Conservation (phyloP, 2,113 vertebrate species). For the Mionectes macconnelli region DNA sequence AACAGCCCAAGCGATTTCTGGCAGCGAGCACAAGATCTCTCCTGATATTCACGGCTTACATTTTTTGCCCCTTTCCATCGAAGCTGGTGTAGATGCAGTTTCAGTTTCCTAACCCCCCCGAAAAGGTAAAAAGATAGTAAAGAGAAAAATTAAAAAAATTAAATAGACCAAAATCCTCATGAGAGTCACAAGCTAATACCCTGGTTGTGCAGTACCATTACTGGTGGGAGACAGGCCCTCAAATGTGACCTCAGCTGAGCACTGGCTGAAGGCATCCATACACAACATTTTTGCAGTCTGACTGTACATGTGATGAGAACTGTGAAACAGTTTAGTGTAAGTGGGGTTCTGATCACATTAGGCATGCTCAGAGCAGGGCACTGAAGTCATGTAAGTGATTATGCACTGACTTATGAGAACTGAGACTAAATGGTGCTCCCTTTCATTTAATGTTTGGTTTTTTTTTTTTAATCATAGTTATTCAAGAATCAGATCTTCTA, state of each 20-base stretch:
- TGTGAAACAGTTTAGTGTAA: background rate
- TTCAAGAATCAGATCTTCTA: background rate
- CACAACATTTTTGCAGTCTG: background rate
- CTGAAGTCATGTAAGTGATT: background rate
- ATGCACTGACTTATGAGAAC: background rate
- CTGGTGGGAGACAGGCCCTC: background rate
- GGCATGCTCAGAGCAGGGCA: background rate
- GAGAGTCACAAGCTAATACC: background rate
- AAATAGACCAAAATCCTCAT: background rate
- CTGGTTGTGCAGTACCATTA: background rate
- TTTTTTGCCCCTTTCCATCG: slow-evolving; percentile 73
- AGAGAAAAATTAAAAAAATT: background rate
- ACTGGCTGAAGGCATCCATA: background rate
- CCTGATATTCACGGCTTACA: slow-evolving; percentile 51
- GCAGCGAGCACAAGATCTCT: slow-evolving; percentile 85
- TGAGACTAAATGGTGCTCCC: background rate
- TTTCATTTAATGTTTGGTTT: background rate
- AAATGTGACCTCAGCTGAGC: background rate
- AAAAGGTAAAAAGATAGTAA: background rate
- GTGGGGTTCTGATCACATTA: background rate
- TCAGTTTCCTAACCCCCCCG: slow-evolving; percentile 81
- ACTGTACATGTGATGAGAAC: background rate
- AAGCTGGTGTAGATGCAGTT: slow-evolving; percentile 82
- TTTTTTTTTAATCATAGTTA: background rate
- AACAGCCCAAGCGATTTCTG: slow-evolving; percentile 79